Percentiles rank a stretch among this genome's conserved stretches.
phyloP scores from a whole-genome alignment of 2,797 vertebrate genomes.

The Pampus argenteus region DNA sequence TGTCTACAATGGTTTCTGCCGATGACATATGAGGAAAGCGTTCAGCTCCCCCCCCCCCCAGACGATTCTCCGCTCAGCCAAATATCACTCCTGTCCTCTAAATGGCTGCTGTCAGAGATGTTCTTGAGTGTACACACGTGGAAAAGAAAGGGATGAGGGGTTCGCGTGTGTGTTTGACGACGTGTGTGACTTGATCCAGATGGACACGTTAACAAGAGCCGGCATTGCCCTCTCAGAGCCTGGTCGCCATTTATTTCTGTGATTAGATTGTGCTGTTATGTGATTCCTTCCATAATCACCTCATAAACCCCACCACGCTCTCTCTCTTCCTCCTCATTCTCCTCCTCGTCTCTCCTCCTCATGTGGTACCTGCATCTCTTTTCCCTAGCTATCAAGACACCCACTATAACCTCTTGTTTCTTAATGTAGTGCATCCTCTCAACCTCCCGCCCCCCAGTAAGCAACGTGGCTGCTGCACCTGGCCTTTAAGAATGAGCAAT shows the following conservation, averaged over 20 bases:
- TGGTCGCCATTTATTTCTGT: slow-evolving; percentile 59
- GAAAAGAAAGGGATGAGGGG: background rate
- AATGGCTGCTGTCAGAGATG: slow-evolving; percentile 55
- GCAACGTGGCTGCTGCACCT: slow-evolving; percentile 63
- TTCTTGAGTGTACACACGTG: slow-evolving; percentile 14
- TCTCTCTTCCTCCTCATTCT: background rate
- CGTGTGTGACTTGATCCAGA: slow-evolving; percentile 48
- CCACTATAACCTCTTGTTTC: slow-evolving; percentile 48
- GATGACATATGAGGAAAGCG: slow-evolving; percentile 51
- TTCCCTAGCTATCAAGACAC: slow-evolving; percentile 9
- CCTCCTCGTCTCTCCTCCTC: background rate
- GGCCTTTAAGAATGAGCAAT: slow-evolving; percentile 79
- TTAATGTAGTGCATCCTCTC: slow-evolving; percentile 64
- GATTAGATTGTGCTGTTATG: slow-evolving; percentile 62
- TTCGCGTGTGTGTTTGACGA: slow-evolving; percentile 32
- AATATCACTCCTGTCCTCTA: slow-evolving; percentile 46
- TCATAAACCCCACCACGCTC: slow-evolving; percentile 47
- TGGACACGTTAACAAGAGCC: slow-evolving; percentile 50
- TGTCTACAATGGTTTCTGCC: slow-evolving; percentile 59
- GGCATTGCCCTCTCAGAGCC: slow-evolving; percentile 33
- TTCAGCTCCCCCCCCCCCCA: slow-evolving; percentile 40
- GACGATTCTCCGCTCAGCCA: slow-evolving; percentile 39
- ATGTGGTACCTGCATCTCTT: slow-evolving; percentile 21
- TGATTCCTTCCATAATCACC: slow-evolving; percentile 65
- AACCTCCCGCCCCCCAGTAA: slow-evolving; percentile 38